Conservation (phyloP, 2,797 vertebrate genomes). For the Aythya fuligula region DNA sequence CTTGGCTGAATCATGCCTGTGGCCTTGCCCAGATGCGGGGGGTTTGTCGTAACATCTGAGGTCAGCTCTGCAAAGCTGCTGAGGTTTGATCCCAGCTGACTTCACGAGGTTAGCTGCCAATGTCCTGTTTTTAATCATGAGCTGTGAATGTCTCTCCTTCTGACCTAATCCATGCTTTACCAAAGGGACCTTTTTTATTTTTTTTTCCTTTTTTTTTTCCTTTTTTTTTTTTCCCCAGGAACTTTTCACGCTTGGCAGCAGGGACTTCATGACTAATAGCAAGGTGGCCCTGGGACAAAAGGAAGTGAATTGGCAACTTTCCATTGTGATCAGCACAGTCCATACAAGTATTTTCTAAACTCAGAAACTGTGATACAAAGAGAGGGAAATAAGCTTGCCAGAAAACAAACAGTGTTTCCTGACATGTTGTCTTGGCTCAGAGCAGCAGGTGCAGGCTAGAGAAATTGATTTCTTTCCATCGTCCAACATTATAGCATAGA, state of each 20-base stretch:
- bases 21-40: not conserved
- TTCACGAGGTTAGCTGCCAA: not conserved
- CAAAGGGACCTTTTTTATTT: not conserved
- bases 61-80: not conserved
- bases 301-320: not conserved
- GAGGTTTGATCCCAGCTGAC: not conserved
- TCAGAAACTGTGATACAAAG: not conserved
- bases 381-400: not conserved
- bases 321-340: not conserved
- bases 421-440: not conserved
- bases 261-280: not conserved
- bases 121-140: not conserved
- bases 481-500: not conserved
- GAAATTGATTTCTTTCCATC: not conserved
- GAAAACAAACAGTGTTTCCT: not conserved
- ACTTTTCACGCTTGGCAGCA: not conserved
- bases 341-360: not conserved
- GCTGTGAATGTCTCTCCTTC: not conserved
- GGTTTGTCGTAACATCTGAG: not conserved
- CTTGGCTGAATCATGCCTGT: not conserved
- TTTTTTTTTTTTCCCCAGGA: not conserved
- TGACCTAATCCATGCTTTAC: not conserved
- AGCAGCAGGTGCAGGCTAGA: not conserved
- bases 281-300: not conserved
- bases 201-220: not conserved